Conservation (phyloP, 2,113 vertebrate species). For the Tricholaema leucomelas region DNA sequence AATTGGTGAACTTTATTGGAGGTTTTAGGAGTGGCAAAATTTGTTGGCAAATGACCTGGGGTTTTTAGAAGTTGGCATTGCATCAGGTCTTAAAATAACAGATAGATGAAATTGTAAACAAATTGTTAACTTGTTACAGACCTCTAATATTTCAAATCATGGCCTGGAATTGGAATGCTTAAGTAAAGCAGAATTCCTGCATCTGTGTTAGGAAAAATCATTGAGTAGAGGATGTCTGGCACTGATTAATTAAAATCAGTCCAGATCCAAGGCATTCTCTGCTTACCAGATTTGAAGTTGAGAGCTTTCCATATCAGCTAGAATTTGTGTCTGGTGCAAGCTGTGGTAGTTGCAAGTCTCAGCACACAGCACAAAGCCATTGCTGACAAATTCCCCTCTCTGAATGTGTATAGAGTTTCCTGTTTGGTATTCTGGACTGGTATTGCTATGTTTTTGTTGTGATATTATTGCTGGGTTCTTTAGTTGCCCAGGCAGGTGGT, state of each 20-base stretch:
- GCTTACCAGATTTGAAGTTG: not conserved
- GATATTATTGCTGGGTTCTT: not conserved
- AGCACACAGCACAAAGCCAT: not conserved
- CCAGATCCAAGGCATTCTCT: not conserved
- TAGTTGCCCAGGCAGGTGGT: not conserved
- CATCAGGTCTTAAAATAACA: not conserved
- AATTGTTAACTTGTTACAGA: not conserved
- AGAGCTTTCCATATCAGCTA: not conserved
- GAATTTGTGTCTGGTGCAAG: not conserved
- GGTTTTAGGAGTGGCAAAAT: not conserved
- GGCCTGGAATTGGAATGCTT: not conserved
- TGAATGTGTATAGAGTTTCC: not conserved
- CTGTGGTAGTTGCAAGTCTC: not conserved
- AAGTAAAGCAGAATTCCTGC: not conserved
- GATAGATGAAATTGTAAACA: not conserved
- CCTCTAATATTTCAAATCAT: not conserved
- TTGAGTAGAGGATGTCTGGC: not conserved
- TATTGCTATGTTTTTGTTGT: not conserved
- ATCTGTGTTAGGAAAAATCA: not conserved
- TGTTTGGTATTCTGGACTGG: not conserved
- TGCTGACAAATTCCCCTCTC: not conserved
- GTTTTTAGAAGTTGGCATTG: not conserved
- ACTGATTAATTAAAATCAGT: not conserved
- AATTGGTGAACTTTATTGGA: not conserved
- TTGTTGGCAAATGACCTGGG: not conserved